A percentile compares a stretch with the other conserved stretches of the same genome.
Conservation (phyloP, 2,888 invertebrate genomes). For the Leucophora obtusa region DNA sequence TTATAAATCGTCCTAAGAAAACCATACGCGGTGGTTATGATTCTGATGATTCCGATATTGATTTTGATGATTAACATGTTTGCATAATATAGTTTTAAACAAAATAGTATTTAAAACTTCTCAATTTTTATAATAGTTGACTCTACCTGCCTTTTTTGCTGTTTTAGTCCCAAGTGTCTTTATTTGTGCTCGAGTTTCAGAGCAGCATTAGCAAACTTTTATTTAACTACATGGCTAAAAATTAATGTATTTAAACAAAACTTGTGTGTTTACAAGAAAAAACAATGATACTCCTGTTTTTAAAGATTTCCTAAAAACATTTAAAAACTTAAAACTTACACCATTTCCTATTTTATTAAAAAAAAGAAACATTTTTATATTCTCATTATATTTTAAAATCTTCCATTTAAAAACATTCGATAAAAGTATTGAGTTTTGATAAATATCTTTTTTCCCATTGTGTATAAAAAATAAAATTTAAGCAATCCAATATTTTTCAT, state of each 20-base stretch:
- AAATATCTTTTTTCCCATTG: too few relatives aligned
- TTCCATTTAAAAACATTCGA: too few relatives aligned
- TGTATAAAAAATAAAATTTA: too few relatives aligned
- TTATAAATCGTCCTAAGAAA: conserved; percentile 80
- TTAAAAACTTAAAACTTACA: too few relatives aligned
- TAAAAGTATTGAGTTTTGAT: too few relatives aligned
- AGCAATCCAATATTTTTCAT: too few relatives aligned
- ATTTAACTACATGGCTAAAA: conserved; percentile 40
- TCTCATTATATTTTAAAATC: too few relatives aligned
- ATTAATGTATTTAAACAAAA: conserved; percentile 37
- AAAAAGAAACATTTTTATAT: conserved; percentile 9
- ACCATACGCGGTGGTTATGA: conserved; percentile 80
- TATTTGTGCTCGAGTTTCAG: conserved; percentile 52
- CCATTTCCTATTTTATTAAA: background rate
- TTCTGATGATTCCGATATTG: conserved; percentile 81
- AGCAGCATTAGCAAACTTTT: conserved; percentile 33
- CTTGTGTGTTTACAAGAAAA: conserved; percentile 27
- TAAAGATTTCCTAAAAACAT: too few relatives aligned
- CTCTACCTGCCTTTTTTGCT: conserved; percentile 50
- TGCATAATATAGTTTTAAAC: conserved; percentile 32
- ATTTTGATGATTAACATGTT: conserved; percentile 80
- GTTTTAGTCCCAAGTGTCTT: conserved; percentile 57
- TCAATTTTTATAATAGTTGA: conserved; percentile 44
- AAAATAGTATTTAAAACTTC: conserved; percentile 42
- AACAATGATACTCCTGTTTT: too few relatives aligned